phyloP scores from a whole-genome alignment of 2,888 invertebrate species.

The Dasypogon diadema region DNA sequence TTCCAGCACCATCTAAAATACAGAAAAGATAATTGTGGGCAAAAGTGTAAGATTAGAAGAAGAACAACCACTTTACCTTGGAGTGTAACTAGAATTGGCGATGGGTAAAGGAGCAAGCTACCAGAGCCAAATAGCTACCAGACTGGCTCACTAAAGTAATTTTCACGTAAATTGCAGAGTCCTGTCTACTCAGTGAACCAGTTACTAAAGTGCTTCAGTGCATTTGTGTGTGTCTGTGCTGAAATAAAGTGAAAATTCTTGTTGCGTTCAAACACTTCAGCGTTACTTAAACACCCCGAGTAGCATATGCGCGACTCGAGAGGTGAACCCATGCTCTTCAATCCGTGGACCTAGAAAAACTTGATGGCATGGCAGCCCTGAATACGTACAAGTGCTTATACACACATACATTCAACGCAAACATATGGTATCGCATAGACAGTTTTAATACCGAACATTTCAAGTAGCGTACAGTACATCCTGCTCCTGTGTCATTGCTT shows the following conservation, averaged over 20 bases:
- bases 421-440: conserved; percentile 5
- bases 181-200: conserved; percentile 53
- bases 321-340: conserved; percentile 30
- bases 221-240: conserved; percentile 34
- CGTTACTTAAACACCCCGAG: conserved; percentile 53
- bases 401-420: background rate
- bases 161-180: conserved; percentile 50
- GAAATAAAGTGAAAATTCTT: conserved; percentile 55
- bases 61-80: background rate
- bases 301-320: conserved; percentile 39
- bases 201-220: conserved; percentile 51
- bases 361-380: conserved; percentile 11
- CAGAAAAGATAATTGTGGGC: conserved; percentile 42
- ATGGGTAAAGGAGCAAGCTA: conserved; percentile 21
- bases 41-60: conserved; percentile 45
- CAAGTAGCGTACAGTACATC: conserved; percentile 22
- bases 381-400: background rate
- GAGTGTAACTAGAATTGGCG: too few species aligned
- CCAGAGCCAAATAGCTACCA: conserved; percentile 14
- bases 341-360: conserved; percentile 41
- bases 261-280: conserved; percentile 55
- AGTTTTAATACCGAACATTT: conserved; percentile 37
- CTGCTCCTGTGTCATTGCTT: conserved; percentile 47
- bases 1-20: conserved; percentile 6
- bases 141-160: conserved; percentile 33